Evolutionary conservation across 2,888 invertebrate genomes (phyloP).

Genomic region (Incurvaria masculella): DNA sequence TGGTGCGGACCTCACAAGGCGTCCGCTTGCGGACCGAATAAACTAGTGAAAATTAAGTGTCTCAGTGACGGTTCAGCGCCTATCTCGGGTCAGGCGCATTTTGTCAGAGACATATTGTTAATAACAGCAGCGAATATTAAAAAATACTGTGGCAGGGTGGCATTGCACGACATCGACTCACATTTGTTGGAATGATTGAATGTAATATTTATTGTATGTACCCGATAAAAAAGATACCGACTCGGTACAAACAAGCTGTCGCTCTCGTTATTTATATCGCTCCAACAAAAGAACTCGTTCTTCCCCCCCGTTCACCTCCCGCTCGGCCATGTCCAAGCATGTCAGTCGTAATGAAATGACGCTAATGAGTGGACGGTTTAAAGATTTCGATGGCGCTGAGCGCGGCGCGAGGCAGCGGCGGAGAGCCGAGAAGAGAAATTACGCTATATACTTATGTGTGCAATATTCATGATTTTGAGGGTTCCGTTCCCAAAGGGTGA

Average conservation of each 20-base stretch:
- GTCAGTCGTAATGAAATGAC: not conserved
- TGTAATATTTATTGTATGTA: not conserved
- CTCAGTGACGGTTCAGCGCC: constrained; percentile 35
- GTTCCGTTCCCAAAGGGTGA: too few relatives aligned
- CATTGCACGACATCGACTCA: constrained; percentile 27
- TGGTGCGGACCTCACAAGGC: constrained; percentile 45
- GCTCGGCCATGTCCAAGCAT: not conserved
- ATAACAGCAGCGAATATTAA: constrained; percentile 43
- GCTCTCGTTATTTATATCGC: not conserved
- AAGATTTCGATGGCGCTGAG: too few relatives aligned
- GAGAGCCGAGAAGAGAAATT: too few relatives aligned
- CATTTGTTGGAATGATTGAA: not conserved
- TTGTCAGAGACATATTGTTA: constrained; percentile 51
- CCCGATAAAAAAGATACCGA: not conserved
- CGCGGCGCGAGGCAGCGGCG: not conserved
- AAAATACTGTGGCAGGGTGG: constrained; percentile 33
- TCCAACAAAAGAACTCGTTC: not conserved
- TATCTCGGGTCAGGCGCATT: constrained; percentile 49
- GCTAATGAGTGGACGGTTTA: too few relatives aligned
- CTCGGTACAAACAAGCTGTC: not conserved
- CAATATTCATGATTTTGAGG: too few relatives aligned
- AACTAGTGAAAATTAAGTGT: constrained; percentile 53
- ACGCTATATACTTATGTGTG: too few relatives aligned
- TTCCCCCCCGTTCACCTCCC: not conserved
- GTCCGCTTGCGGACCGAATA: constrained; percentile 42